These are phyloP conservation scores for Megamerina dolium DNA, from an alignment of 2,888 invertebrate species.

Conservation along the genomic window DNA sequence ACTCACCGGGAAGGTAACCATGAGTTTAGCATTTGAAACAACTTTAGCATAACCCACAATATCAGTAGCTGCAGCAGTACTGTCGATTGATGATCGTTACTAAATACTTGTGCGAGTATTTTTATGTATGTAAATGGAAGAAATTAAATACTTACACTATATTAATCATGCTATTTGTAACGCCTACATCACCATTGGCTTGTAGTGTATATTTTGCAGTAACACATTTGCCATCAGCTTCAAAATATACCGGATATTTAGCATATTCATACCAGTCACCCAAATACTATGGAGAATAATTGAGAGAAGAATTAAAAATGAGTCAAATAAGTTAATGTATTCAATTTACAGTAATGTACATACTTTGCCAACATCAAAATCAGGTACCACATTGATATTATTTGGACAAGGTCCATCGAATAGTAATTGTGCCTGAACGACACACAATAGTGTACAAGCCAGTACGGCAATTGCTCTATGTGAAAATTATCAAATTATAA, in stretches of 20 bases:
- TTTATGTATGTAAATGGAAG: background rate
- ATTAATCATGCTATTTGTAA: constrained; percentile 42
- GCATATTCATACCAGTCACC: constrained; percentile 71
- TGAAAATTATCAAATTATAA: no score
- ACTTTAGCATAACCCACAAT: constrained; percentile 19
- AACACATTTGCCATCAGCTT: constrained; percentile 65
- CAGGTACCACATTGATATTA: constrained; percentile 11
- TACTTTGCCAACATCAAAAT: constrained; percentile 14
- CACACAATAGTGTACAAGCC: constrained; percentile 3
- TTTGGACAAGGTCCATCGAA: constrained; percentile 15
- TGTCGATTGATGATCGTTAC: constrained; percentile 9
- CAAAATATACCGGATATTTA: constrained; percentile 64
- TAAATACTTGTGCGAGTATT: no score
- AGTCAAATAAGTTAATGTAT: no score
- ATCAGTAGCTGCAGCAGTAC: constrained; percentile 8
- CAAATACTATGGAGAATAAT: constrained; percentile 50
- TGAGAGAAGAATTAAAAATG: no score
- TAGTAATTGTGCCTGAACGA: constrained; percentile 13
- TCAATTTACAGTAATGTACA: background rate
- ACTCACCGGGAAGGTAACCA: constrained; percentile 19
- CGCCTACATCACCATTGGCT: constrained; percentile 49
- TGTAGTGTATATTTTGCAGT: constrained; percentile 56
- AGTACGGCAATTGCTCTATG: no score
- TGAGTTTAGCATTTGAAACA: constrained; percentile 18
- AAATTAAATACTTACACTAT: constrained; percentile 12